Percentiles rank a stretch among this genome's conserved stretches.
phyloP scores from a whole-genome alignment of 2,888 invertebrate species.

The Euspilapteryx auroguttella region DNA sequence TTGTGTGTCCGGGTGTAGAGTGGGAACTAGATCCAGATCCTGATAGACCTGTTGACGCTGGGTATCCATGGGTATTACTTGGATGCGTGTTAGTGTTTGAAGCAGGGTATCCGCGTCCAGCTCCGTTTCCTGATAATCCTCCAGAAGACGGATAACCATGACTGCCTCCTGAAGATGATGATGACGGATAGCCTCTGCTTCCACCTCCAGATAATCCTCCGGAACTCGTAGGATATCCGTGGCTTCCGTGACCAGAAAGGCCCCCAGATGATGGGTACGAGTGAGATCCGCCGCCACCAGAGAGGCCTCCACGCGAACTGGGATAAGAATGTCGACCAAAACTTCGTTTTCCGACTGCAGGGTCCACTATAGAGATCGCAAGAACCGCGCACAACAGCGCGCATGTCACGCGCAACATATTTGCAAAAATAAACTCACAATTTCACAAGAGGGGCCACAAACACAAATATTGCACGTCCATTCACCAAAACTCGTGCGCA shows the following conservation, averaged over 20 bases:
- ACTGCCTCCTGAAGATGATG: background rate
- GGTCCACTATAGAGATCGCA: too few relatives aligned
- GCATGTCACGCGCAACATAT: too few relatives aligned
- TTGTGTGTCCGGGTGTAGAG: slow-evolving; percentile 13
- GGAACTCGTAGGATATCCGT: slow-evolving; percentile 21
- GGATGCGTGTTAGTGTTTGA: too few relatives aligned
- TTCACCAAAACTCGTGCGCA: too few relatives aligned
- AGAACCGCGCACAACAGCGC: too few relatives aligned
- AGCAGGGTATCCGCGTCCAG: too few relatives aligned
- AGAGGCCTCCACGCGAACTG: slow-evolving; percentile 4
- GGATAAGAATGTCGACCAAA: slow-evolving; percentile 5
- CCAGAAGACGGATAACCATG: slow-evolving; percentile 8
- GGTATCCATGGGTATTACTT: too few relatives aligned
- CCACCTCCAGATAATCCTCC: slow-evolving; percentile 9
- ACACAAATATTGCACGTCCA: too few relatives aligned
- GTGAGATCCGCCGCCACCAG: slow-evolving; percentile 12
- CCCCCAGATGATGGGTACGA: slow-evolving; percentile 16
- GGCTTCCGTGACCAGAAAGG: slow-evolving; percentile 14
- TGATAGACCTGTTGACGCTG: slow-evolving; percentile 11
- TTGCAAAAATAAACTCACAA: too few relatives aligned
- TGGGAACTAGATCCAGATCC: too few relatives aligned
- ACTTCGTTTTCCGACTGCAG: too few relatives aligned
- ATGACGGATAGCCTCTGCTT: slow-evolving; percentile 8
- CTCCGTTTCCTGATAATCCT: slow-evolving; percentile 13
- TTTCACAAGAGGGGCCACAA: too few relatives aligned